Percentiles rank a stretch among this genome's conserved stretches.
phyloP scores from a whole-genome alignment of 1,140 invertebrate species.

The Cecropterus lyciades region DNA sequence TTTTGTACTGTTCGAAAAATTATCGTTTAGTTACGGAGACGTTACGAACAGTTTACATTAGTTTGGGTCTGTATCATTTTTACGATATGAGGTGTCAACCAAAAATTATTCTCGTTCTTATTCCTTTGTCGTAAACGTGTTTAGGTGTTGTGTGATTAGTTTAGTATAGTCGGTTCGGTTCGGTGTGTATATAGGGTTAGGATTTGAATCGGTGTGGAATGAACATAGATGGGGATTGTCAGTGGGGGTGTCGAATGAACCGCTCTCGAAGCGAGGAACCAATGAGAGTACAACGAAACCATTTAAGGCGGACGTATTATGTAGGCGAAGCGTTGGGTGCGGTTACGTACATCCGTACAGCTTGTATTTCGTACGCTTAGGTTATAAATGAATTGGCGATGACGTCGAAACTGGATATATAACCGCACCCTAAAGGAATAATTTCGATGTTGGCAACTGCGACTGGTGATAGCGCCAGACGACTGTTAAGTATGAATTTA shows the following conservation, averaged over 20 bases:
- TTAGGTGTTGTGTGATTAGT: constrained; percentile 34
- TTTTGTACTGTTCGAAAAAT: constrained; percentile 6
- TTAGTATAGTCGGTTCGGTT: constrained; percentile 35
- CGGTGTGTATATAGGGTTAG: constrained; percentile 44
- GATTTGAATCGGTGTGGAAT: constrained; percentile 13
- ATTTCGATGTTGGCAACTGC: no score
- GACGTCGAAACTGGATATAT: not conserved
- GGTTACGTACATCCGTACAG: not conserved
- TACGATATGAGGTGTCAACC: constrained; percentile 47
- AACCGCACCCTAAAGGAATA: no score
- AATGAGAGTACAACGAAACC: constrained; percentile 38
- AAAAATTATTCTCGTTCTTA: constrained; percentile 52
- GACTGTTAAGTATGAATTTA: no score
- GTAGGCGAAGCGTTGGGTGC: not conserved
- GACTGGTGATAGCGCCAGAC: no score
- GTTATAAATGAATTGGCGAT: no score
- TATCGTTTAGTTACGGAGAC: not conserved
- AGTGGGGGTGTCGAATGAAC: not conserved
- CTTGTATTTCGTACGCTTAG: not conserved
- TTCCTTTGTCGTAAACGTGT: constrained; percentile 32
- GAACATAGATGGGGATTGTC: constrained; percentile 13
- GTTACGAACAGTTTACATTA: not conserved
- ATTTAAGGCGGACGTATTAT: constrained; percentile 2
- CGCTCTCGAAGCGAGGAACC: constrained; percentile 5
- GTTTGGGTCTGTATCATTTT: not conserved